These are phyloP conservation scores for Liopterus haemorrhoidalis DNA, from an alignment of 2,888 invertebrate genomes.

Conservation along the genomic window DNA sequence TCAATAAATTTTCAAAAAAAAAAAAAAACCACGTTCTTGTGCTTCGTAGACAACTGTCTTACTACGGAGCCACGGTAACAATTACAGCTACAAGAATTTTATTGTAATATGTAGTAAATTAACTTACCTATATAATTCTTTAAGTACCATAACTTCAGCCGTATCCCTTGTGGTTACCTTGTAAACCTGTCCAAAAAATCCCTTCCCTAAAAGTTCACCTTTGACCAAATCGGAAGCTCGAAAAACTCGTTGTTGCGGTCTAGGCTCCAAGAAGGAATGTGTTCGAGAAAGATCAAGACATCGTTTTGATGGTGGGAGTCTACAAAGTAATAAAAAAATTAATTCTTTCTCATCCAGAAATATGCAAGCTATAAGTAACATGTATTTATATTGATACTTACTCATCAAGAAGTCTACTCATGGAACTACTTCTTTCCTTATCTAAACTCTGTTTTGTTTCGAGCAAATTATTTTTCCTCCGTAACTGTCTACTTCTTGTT, in stretches of 20 bases:
- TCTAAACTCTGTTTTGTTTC: conserved; percentile 46
- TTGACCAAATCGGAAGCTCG: conserved; percentile 83
- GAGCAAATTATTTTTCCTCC: conserved; percentile 49
- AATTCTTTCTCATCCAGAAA: not conserved
- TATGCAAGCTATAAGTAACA: not conserved
- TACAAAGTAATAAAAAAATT: conserved; percentile 31
- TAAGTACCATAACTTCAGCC: conserved; percentile 91
- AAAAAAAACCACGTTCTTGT: too few relatives aligned
- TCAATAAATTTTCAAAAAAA: too few relatives aligned
- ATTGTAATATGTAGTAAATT: not conserved
- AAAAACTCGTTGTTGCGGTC: conserved; percentile 68
- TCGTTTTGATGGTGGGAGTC: conserved; percentile 43
- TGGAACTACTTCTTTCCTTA: conserved; percentile 78
- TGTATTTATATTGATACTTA: conserved; percentile 42
- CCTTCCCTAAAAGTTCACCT: conserved; percentile 85
- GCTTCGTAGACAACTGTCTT: too few relatives aligned
- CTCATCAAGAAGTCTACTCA: conserved; percentile 76
- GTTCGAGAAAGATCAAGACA: conserved; percentile 70
- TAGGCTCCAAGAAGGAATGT: conserved; percentile 74
- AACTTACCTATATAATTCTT: conserved; percentile 60
- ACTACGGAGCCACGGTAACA: too few relatives aligned
- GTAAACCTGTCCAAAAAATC: conserved; percentile 90
- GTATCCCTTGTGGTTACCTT: conserved; percentile 87
- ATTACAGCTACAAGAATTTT: not conserved
- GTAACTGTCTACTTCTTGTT: conserved; percentile 57